Percentiles rank a stretch among this genome's conserved stretches.
Conservation (phyloP, 1,140 invertebrate species). For the Zaprionus lachaisei region DNA sequence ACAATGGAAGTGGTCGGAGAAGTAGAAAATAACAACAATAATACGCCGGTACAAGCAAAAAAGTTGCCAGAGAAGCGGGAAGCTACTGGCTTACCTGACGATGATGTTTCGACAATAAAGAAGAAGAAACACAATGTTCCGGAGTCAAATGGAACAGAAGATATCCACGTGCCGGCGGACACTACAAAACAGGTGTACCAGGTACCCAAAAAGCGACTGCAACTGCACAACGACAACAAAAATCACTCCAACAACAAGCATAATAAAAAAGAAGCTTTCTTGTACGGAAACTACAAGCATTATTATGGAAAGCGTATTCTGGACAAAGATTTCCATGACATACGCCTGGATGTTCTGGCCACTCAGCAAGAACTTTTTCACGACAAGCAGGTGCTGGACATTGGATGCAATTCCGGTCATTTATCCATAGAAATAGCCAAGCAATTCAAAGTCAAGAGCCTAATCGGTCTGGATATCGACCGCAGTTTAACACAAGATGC, state of each 20-base stretch:
- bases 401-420: conserved; percentile 98
- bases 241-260: conserved; percentile 7
- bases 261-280: conserved; percentile 54
- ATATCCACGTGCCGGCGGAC: conserved; percentile 11
- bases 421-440: conserved; percentile 94
- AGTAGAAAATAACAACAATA: conserved; percentile 57
- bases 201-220: conserved; percentile 53
- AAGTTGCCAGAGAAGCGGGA: conserved; percentile 37
- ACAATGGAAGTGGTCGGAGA: conserved; percentile 44
- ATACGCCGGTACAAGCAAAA: background rate
- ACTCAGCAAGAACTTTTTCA: conserved; percentile 92
- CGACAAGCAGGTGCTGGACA: conserved; percentile 96
- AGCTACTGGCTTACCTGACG: conserved; percentile 3
- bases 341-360: conserved; percentile 91
- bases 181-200: background rate
- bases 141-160: background rate
- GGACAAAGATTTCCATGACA: conserved; percentile 90
- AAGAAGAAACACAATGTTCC: conserved; percentile 34
- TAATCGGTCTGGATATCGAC: conserved; percentile 98
- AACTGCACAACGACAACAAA: conserved; percentile 22
- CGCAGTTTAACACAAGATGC: conserved; percentile 89
- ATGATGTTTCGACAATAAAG: conserved; percentile 25
- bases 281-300: conserved; percentile 81
- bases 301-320: conserved; percentile 98
- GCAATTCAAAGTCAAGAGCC: conserved; percentile 91